These are phyloP conservation scores for Chlorops oryzae DNA, from an alignment of 1,140 invertebrate genomes.

Conservation along the genomic window DNA sequence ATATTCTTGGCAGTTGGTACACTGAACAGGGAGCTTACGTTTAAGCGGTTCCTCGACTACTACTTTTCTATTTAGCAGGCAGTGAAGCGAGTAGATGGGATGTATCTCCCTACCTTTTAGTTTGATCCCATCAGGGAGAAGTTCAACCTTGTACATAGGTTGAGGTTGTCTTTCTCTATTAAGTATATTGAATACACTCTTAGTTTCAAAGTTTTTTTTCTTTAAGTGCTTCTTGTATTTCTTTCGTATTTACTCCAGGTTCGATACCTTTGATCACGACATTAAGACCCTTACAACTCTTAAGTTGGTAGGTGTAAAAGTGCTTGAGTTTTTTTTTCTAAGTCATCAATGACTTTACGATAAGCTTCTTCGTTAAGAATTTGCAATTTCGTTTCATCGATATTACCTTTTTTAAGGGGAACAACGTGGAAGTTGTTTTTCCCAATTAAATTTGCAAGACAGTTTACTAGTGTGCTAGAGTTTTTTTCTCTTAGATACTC, in stretches of 20 bases:
- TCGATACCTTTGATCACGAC: background rate
- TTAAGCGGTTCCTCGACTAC: too few species aligned
- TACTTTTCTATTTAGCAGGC: too few species aligned
- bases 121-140: too few species aligned
- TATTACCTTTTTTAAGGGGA: too few species aligned
- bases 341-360: background rate
- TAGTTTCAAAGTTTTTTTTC: too few species aligned
- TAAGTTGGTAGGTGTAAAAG: background rate
- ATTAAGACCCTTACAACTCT: too few species aligned
- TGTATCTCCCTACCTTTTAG: too few species aligned
- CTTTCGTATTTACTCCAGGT: background rate
- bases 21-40: too few species aligned
- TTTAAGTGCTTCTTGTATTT: background rate
- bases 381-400: background rate
- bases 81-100: background rate
- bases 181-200: background rate
- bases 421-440: background rate
- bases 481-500: background rate
- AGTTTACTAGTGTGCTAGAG: background rate
- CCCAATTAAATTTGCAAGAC: background rate
- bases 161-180: background rate
- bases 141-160: constrained; percentile 1
- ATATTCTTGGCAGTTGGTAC: too few species aligned
- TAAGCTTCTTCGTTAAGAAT: background rate
- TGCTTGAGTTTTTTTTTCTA: background rate